A percentile compares a stretch with the other conserved stretches of the same genome.
phyloP scores from a whole-genome alignment of 2,797 vertebrate species.

The Salmo trutta region DNA sequence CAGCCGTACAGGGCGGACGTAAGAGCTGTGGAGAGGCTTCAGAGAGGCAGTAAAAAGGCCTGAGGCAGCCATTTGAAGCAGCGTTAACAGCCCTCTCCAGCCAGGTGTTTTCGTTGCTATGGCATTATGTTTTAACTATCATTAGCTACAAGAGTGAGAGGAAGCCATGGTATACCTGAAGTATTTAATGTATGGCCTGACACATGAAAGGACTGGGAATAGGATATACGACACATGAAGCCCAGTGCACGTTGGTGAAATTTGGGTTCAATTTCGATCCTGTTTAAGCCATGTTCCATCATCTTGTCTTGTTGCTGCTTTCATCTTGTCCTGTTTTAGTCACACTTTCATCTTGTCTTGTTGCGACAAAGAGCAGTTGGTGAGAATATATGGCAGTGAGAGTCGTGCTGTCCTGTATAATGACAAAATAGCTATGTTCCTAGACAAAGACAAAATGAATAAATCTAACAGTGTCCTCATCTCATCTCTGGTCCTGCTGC shows the following conservation, averaged over 20 bases:
- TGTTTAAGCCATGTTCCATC: too few relatives aligned
- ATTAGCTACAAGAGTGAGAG: not conserved
- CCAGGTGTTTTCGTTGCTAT: slow-evolving; percentile 54
- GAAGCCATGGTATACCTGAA: not conserved
- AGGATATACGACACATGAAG: not conserved
- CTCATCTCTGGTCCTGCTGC: not conserved
- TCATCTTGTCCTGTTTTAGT: not conserved
- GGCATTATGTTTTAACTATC: slow-evolving; percentile 27
- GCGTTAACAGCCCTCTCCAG: slow-evolving; percentile 21
- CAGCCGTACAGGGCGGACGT: slow-evolving; percentile 20
- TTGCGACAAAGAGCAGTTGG: not conserved
- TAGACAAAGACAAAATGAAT: not conserved
- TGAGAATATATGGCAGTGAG: not conserved
- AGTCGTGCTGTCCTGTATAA: not conserved
- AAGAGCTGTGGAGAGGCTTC: slow-evolving; percentile 32
- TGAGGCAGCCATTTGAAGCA: slow-evolving; percentile 23
- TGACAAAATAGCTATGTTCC: not conserved
- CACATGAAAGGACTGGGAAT: not conserved
- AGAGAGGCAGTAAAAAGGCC: slow-evolving; percentile 51
- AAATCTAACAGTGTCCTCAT: not conserved
- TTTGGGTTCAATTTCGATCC: not conserved
- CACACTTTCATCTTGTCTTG: not conserved
- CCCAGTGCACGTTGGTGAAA: not conserved
- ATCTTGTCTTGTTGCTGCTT: too few relatives aligned
- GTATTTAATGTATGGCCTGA: not conserved